Base-by-base conservation (phyloP, 1,140 invertebrate genomes). In the Leptopilina clavipes region DNA sequence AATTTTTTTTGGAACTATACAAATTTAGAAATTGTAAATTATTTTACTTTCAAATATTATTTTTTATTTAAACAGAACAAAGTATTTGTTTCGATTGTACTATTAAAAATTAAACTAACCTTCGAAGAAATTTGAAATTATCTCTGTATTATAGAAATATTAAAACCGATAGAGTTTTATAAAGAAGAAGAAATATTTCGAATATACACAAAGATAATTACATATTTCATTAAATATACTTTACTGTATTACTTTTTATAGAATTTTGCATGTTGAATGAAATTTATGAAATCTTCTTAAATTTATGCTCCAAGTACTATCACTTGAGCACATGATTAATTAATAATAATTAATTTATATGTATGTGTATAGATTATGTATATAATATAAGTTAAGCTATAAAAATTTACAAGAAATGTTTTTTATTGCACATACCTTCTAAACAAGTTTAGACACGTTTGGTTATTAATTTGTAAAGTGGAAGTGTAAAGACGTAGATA, bases 341-440 rank as follows among this genome's bases (percentile, higher is more conserved):
- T 40, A 40, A 8, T 6, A 59, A 14, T 65, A 25, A 31, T 65
- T 65, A 52, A 65, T 65, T 65, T 65, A 25, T 65, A 65, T 65
- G 59, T 65, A 65, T 65, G 59, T 65, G 25, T 65, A 31, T 65
- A 31, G 22, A 65, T 65, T 59, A 59, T 59, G 25, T 65, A 65
- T 65, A 65, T 65, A 65, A 65, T 65, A 65, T 65, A 65, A 37
- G 25, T 65, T 31, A 65, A 65, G 19, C 12, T 14, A 65, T 31
- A 65, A 25, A 65, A 31, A 65, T 40, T 40, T 40, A 40, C 37
- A 40, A 40, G 7, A 7, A 40, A 40, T 40, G 0, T 40, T 40
- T 9, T 40, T 40, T 40, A n/a, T n/a, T n/a, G n/a, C n/a, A 31
- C 1, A 31, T 31, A 31, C 25, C 25, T 31, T 31, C 25, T 31